Percentiles rank a stretch among this genome's conserved stretches.
phyloP scores from a whole-genome alignment of 2,888 invertebrate genomes.

The Orchesellides sinensis region DNA sequence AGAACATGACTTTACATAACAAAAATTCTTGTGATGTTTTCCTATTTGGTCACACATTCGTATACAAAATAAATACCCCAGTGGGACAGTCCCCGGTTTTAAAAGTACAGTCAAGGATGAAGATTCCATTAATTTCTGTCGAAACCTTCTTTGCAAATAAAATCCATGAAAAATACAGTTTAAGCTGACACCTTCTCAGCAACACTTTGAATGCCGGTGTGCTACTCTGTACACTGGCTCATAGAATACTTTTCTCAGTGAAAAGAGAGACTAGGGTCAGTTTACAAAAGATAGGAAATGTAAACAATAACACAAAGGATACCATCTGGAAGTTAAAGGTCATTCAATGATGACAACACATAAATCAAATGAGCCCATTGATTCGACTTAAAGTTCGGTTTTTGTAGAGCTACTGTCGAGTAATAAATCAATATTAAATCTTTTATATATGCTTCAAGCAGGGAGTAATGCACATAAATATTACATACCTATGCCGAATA shows the following conservation, averaged over 20 bases:
- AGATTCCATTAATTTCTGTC: conserved; percentile 59
- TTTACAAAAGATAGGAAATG: neutral
- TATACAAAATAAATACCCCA: neutral
- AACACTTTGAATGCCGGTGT: too few species aligned
- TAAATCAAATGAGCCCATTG: too few species aligned
- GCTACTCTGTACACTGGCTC: too few species aligned
- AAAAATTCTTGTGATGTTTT: neutral
- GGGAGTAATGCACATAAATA: too few species aligned
- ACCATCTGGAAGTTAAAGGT: neutral
- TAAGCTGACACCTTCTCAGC: too few species aligned
- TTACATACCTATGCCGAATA: too few species aligned
- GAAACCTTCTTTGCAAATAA: neutral
- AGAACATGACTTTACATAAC: neutral
- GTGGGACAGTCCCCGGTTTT: neutral
- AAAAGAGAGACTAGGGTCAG: neutral
- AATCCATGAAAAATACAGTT: too few species aligned
- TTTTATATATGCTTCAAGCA: too few species aligned
- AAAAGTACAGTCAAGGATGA: conserved; percentile 49
- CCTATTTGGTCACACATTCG: neutral
- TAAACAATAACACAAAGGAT: neutral
- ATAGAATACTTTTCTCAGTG: neutral
- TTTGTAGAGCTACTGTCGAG: too few species aligned
- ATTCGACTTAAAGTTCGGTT: too few species aligned
- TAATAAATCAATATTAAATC: too few species aligned
- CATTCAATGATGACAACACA: too few species aligned